phyloP scores from a whole-genome alignment of 2,888 invertebrate species.

The Mesorhabditis belari region DNA sequence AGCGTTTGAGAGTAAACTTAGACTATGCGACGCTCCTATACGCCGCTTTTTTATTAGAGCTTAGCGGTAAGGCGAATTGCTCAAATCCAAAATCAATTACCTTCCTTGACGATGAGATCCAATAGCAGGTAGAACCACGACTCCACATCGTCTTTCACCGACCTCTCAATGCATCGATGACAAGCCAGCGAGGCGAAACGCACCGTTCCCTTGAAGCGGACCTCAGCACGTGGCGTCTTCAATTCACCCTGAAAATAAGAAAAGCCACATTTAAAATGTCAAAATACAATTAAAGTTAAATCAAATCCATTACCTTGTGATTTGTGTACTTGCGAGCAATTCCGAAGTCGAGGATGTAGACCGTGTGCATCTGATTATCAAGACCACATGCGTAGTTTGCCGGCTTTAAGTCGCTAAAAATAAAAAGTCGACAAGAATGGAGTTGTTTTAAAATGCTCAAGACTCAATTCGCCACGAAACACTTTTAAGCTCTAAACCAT shows the following conservation, averaged over 20 bases:
- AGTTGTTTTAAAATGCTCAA: no score
- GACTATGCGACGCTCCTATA: neutral
- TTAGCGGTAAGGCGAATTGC: no score
- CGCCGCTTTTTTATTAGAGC: no score
- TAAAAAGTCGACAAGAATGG: neutral
- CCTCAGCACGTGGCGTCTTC: slow-evolving; percentile 23
- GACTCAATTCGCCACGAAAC: no score
- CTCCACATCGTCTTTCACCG: slow-evolving; percentile 45
- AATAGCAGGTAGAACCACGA: slow-evolving; percentile 46
- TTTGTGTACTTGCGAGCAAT: slow-evolving; percentile 37
- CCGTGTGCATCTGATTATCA: neutral
- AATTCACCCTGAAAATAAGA: slow-evolving; percentile 19
- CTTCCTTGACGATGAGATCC: slow-evolving; percentile 24
- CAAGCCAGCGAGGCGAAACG: slow-evolving; percentile 42
- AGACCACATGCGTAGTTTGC: slow-evolving; percentile 39
- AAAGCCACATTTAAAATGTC: no score
- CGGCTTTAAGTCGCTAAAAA: slow-evolving; percentile 32
- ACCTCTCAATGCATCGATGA: slow-evolving; percentile 33
- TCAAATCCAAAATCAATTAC: neutral
- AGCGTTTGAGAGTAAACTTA: no score
- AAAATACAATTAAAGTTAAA: no score
- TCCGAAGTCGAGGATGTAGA: slow-evolving; percentile 47
- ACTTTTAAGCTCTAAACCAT: no score
- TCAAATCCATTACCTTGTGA: slow-evolving; percentile 7
- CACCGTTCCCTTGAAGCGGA: slow-evolving; percentile 40